phyloP scores from a whole-genome alignment of 2,113 vertebrate species.

The Ramphastos sulfuratus region DNA sequence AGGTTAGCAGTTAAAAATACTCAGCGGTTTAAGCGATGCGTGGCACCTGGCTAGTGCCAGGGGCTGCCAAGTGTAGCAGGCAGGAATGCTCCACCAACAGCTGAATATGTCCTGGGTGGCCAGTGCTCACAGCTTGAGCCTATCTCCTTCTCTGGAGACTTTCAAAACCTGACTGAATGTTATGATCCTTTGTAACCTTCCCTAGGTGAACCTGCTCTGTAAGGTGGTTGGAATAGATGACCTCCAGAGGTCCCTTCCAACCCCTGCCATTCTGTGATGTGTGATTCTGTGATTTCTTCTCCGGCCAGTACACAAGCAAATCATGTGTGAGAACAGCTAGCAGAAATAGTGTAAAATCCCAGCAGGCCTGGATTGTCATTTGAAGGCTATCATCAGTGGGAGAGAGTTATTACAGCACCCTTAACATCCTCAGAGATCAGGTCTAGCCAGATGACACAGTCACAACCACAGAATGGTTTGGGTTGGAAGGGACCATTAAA shows the following conservation, averaged over 20 bases:
- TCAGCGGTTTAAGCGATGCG: not conserved
- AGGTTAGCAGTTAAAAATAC: slow-evolving; percentile 1
- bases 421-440: not conserved
- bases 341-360: not conserved
- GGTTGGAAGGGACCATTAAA: not conserved
- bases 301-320: not conserved
- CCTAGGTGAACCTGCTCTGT: too few species aligned
- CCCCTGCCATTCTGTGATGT: too few species aligned
- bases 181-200: too few species aligned
- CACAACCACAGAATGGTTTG: not conserved
- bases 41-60: not conserved
- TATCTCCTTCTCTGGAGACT: too few species aligned
- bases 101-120: not conserved
- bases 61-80: not conserved
- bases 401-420: not conserved
- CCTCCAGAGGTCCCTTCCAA: too few species aligned
- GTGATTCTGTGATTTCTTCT: not conserved
- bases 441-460: not conserved
- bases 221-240: too few species aligned
- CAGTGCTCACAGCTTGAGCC: not conserved
- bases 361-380: not conserved
- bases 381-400: not conserved
- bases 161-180: too few species aligned
- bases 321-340: rapidly evolving
- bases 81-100: not conserved